Evolutionary conservation across 2,113 vertebrate species (phyloP), one percentile per base, ranked within the genome.

Genomic region (Rhabdomys dilectus): DNA sequence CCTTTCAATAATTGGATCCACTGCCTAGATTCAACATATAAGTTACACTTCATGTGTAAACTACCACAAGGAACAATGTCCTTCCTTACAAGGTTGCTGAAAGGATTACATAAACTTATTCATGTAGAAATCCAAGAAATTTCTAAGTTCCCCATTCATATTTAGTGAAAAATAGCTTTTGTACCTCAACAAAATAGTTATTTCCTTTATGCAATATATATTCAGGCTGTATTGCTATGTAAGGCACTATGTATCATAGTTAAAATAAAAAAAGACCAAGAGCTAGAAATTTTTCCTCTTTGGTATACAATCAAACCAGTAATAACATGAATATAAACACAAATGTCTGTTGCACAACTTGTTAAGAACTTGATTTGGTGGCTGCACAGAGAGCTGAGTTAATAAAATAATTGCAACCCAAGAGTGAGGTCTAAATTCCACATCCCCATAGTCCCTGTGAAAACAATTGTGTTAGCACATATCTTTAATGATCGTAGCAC

Each of bases 51-150:
- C 19, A 53, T n/a, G 34, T n/a, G 19, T 29, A 80, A 53, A 80
- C 29, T 53, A 81, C 11, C 31, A 10, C 17, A 56, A 15, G 36
- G 11, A 3, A 51, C 91, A 68, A 29, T 16, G 68, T n/a, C 5
- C 3, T 77, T 70, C 24, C 17, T 82, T 64, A 53, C 19, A 58
- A 10, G 3, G 21, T 72, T 80, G 21, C 22, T 64, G 0, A 84
- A 72, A 92, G 56, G 10, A 75, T 90, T 84, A 88, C 45, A 36
- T 89, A 36, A 81, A 70, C 58, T 82, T 86, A 72, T 95, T 89
- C 6, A 86, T 13, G 0, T 89, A 72, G 94, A 77, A 29, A n/a
- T 80, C 26, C 29, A 76, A 91, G 45, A 60, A 89, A 84, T 17
- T 89, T 29, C 48, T 82, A 78, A 34, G 16, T 77, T 81, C 2